Evolutionary conservation across 2,888 invertebrate species (phyloP), one percentile per base, ranked within the genome.

Genomic region (Cerastis rubricosa): DNA sequence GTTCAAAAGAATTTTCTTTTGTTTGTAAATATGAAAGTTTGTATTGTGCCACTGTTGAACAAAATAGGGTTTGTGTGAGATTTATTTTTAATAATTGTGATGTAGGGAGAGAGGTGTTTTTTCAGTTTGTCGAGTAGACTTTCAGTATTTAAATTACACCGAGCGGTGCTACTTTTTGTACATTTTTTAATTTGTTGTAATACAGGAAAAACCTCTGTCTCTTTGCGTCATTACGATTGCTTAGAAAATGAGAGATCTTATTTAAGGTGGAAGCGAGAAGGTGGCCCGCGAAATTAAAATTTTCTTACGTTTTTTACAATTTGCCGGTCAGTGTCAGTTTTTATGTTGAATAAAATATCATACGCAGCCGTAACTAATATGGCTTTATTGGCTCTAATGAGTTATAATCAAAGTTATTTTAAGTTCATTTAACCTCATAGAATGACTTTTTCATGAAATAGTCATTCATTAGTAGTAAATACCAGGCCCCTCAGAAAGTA

Each of bases 11-110:
- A 91, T 93, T 92, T 93, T 93, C 92, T 90, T 80, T 92, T 88
- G 94, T 93, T 94, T 92, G 91, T 93, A 93, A 94, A 94, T 91
- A 93, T 94, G 92, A 92, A 92, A 90, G 90, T 88, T 92, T 92
- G 93, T 93, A 92, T 93, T 93, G 91, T 90, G 78, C 69, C 74
- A 78, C 87, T 86, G 84, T 80, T 70, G 77, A 72, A 72, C 70
- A 71, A 78, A 84, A 80, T 81, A 78, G 81, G 72, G 85, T 72
- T 81, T 84, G 83, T 76, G 78, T 72, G 84, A 66, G 51, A 78
- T 78, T 78, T 78, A 45, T 78, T 81, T 77, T 83, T 79, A 78
- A 72, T 83, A 72, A 86, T 81, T 83, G 84, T 84, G 63, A 65
- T 51, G 61, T 65, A 83, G 83, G 80, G 83, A 73, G 71, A 67